phyloP scores from a whole-genome alignment of 2,797 vertebrate species.

The Tarsius wallacei region DNA sequence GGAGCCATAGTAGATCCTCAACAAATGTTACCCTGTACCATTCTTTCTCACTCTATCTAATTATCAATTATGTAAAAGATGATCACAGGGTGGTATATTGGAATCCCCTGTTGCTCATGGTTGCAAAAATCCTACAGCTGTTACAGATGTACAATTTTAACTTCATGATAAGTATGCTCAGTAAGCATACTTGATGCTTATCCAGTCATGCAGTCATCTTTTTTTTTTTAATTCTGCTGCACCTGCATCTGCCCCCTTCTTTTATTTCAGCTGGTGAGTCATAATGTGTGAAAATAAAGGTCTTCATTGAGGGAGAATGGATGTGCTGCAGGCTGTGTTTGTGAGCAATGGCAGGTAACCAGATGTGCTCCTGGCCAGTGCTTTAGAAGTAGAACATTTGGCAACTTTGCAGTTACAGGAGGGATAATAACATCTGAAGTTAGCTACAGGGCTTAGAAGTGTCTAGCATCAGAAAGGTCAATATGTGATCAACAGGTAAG shows the following conservation, averaged over 20 bases:
- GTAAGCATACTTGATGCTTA: neutral
- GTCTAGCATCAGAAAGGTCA: conserved; percentile 57
- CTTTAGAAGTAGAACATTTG: conserved; percentile 40
- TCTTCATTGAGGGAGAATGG: neutral
- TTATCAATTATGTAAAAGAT: neutral
- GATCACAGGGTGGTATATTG: neutral
- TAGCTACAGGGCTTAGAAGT: conserved; percentile 22
- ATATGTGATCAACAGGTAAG: conserved; percentile 69
- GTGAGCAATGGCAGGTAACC: conserved; percentile 9
- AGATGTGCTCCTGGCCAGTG: neutral
- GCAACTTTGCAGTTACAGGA: conserved; percentile 31
- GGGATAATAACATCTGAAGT: conserved; percentile 57
- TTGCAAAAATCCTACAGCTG: conserved; percentile 28
- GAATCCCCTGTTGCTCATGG: neutral
- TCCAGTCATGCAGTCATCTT: neutral
- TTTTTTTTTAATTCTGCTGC: neutral
- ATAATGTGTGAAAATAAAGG: conserved; percentile 42
- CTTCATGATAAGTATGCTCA: conserved; percentile 38
- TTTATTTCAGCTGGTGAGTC: neutral
- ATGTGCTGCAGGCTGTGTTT: neutral
- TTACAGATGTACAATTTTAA: neutral
- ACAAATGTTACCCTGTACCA: neutral
- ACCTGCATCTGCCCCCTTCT: neutral
- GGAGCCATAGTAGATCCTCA: neutral
- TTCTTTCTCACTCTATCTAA: neutral